phyloP scores from a whole-genome alignment of 2,113 vertebrate genomes.

The Hylia prasina region DNA sequence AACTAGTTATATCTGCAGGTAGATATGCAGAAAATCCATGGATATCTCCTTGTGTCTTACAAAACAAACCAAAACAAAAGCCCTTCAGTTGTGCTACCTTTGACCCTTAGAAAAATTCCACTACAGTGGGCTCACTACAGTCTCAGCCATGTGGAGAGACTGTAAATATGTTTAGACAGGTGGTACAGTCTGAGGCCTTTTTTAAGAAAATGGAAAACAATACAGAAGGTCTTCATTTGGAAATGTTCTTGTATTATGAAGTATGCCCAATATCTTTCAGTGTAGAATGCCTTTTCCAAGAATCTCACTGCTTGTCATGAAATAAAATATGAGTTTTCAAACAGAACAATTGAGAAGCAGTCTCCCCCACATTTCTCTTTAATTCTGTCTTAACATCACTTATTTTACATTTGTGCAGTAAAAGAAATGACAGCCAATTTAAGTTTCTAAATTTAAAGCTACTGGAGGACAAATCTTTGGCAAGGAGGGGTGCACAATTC shows the following conservation, averaged over 20 bases:
- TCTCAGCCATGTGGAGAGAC: background rate
- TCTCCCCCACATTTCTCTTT: background rate
- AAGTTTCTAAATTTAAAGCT: slow-evolving; percentile 63
- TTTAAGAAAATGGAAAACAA: slow-evolving; percentile 18
- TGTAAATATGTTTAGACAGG: slow-evolving; percentile 49
- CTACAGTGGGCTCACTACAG: background rate
- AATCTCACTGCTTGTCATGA: background rate
- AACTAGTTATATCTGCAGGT: background rate
- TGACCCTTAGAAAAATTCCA: slow-evolving; percentile 22
- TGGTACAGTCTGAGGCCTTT: slow-evolving; percentile 27
- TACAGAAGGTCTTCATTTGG: background rate
- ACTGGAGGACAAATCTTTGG: slow-evolving; percentile 31
- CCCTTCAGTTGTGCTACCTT: background rate
- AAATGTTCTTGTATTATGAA: background rate
- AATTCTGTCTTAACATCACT: slow-evolving; percentile 1
- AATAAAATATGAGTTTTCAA: slow-evolving; percentile 37
- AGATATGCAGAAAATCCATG: background rate
- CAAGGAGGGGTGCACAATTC: background rate
- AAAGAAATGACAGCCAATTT: slow-evolving; percentile 56
- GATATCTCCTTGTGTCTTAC: background rate
- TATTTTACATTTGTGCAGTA: slow-evolving; percentile 6
- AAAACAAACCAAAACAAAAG: background rate
- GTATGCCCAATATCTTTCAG: background rate
- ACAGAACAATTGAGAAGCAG: slow-evolving; percentile 23
- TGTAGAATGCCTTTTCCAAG: background rate